A percentile compares a stretch with the other conserved stretches of the same genome.
phyloP scores from a whole-genome alignment of 1,140 invertebrate genomes.

The Heliothis virescens region DNA sequence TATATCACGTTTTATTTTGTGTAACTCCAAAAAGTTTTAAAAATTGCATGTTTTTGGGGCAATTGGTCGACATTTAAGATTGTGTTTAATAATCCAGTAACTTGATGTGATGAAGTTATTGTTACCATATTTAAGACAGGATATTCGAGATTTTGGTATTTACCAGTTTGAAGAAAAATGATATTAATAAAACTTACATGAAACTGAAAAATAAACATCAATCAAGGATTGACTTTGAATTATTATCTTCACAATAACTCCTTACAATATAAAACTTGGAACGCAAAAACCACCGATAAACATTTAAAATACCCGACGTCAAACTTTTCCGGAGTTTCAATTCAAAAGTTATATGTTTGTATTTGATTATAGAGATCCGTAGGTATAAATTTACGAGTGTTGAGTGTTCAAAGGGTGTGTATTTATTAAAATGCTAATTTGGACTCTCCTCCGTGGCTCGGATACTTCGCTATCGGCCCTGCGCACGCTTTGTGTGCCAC shows the following conservation, averaged over 20 bases:
- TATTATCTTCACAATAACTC: not conserved
- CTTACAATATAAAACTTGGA: not conserved
- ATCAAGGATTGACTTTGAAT: not conserved
- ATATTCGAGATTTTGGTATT: too few relatives aligned
- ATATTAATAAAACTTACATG: too few relatives aligned
- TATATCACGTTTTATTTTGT: too few relatives aligned
- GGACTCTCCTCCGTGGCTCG: slow-evolving; percentile 75
- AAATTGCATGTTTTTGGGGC: too few relatives aligned
- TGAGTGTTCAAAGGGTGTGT: slow-evolving; percentile 81
- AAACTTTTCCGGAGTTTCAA: slow-evolving; percentile 66
- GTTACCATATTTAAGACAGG: too few relatives aligned
- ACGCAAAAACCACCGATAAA: not conserved
- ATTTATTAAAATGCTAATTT: slow-evolving; percentile 87
- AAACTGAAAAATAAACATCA: too few relatives aligned
- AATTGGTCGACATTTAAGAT: too few relatives aligned
- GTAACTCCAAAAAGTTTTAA: too few relatives aligned
- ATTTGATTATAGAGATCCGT: slow-evolving; percentile 85
- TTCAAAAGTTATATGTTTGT: slow-evolving; percentile 83
- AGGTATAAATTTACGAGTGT: slow-evolving; percentile 68
- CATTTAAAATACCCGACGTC: slow-evolving; percentile 4
- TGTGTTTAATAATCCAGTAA: too few relatives aligned
- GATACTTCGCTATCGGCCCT: slow-evolving; percentile 80
- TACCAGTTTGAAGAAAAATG: too few relatives aligned
- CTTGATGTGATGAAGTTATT: too few relatives aligned
- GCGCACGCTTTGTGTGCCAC: slow-evolving; percentile 83